Evolutionary conservation across 2,888 invertebrate species (phyloP).

Genomic region (Diarsia dahlii): DNA sequence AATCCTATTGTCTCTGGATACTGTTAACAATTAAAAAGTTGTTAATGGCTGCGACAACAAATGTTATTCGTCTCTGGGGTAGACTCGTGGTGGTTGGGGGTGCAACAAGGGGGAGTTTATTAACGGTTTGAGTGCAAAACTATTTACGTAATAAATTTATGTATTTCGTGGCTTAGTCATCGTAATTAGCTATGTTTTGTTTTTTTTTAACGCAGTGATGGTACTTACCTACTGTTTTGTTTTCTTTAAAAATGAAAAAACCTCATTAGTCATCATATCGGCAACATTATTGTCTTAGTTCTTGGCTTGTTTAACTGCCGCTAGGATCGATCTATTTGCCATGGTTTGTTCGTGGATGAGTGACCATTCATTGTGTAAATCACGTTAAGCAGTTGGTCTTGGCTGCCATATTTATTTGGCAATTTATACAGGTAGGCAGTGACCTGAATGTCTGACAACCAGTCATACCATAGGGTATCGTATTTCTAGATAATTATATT

Average conservation of each 20-base stretch:
- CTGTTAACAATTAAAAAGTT: constrained; percentile 63
- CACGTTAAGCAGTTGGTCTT: no score
- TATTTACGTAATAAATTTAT: constrained; percentile 24
- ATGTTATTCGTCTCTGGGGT: constrained; percentile 55
- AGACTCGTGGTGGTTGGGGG: constrained; percentile 8
- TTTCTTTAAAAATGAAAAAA: background rate
- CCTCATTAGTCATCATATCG: background rate
- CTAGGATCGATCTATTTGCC: no score
- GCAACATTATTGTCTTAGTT: no score
- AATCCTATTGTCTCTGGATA: constrained; percentile 51
- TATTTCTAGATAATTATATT: no score
- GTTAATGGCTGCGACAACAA: constrained; percentile 62
- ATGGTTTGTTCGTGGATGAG: no score
- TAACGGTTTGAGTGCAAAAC: constrained; percentile 24
- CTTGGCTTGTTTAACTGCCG: no score
- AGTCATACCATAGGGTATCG: no score
- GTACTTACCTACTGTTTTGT: no score
- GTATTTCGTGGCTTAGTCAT: constrained; percentile 22
- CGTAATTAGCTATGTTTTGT: constrained; percentile 5
- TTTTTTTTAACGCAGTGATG: background rate
- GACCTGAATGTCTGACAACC: no score
- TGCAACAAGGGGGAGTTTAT: constrained; percentile 26
- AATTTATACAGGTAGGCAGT: no score
- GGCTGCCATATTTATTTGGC: no score
- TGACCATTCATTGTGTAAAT: no score